A percentile compares a stretch with the other conserved stretches of the same genome.
Evolutionary conservation across 2,797 vertebrate species (phyloP).

Genomic region (Furcifer pardalis): DNA sequence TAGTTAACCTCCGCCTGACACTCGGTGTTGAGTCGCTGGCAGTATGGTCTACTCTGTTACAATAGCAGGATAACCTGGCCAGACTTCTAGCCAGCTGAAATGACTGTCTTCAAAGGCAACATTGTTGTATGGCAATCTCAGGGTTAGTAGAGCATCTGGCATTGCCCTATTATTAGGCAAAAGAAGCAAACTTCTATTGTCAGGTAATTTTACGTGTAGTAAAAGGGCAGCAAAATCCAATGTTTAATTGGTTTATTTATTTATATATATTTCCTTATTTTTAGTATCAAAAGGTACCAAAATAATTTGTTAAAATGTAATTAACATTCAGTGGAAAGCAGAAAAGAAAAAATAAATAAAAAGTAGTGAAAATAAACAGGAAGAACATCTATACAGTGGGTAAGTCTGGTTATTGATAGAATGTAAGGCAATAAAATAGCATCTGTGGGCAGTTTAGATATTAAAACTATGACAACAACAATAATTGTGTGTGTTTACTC

Average conservation of each 20-base stretch:
- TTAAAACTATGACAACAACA: background rate
- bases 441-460: background rate
- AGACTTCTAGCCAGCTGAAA: no score
- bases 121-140: background rate
- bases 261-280: background rate
- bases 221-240: background rate
- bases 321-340: background rate
- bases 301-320: background rate
- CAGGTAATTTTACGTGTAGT: background rate
- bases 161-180: background rate
- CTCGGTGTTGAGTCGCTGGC: no score
- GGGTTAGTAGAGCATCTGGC: background rate
- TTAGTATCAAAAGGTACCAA: background rate
- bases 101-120: background rate
- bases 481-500: background rate
- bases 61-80: no score
- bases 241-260: background rate
- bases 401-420: background rate
- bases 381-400: background rate
- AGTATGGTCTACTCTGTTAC: no score
- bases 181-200: no score
- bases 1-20: no score
- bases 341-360: background rate
- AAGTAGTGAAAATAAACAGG: background rate
- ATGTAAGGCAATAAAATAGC: background rate